These are phyloP conservation scores for Malachius bipustulatus DNA, from an alignment of 2,888 invertebrate species.

Conservation along the genomic window DNA sequence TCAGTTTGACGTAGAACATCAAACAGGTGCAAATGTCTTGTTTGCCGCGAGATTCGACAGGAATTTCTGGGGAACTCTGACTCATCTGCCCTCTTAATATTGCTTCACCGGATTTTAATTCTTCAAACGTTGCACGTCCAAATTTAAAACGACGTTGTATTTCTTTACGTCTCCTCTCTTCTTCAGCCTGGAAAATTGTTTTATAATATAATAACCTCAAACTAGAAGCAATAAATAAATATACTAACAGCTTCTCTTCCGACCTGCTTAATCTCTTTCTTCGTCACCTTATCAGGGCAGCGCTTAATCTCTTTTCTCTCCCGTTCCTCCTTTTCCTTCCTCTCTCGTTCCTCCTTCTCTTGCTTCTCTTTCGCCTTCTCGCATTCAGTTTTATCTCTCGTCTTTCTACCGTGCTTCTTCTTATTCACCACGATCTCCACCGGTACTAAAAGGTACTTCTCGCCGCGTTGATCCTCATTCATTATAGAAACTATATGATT, in stretches of 20 bases:
- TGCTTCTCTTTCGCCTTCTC: constrained; percentile 2
- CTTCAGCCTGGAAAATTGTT: constrained; percentile 25
- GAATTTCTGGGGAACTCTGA: constrained; percentile 33
- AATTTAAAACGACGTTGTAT: constrained; percentile 31
- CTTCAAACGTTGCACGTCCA: constrained; percentile 30
- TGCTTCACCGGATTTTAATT: constrained; percentile 33
- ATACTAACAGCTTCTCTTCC: too few species aligned
- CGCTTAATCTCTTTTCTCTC: constrained; percentile 8
- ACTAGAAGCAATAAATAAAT: too few species aligned
- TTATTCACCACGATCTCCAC: constrained; percentile 30
- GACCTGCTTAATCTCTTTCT: constrained; percentile 16
- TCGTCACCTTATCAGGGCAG: constrained; percentile 17
- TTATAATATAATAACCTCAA: too few species aligned
- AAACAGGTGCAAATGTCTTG: constrained; percentile 38
- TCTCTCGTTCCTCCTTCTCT: constrained; percentile 8
- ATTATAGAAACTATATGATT: constrained; percentile 42
- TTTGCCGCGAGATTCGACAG: constrained; percentile 38
- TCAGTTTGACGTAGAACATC: constrained; percentile 44
- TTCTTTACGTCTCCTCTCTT: constrained; percentile 25
- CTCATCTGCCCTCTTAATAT: constrained; percentile 38
- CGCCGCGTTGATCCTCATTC: constrained; percentile 32
- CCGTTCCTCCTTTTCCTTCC: constrained; percentile 5
- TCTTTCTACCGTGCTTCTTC: neutral
- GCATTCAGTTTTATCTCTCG: constrained; percentile 4
- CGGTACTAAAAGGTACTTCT: constrained; percentile 36